Percentiles rank a stretch among this genome's conserved stretches.
Conservation (phyloP, 2,113 vertebrate species). For the Litocranius walleri region DNA sequence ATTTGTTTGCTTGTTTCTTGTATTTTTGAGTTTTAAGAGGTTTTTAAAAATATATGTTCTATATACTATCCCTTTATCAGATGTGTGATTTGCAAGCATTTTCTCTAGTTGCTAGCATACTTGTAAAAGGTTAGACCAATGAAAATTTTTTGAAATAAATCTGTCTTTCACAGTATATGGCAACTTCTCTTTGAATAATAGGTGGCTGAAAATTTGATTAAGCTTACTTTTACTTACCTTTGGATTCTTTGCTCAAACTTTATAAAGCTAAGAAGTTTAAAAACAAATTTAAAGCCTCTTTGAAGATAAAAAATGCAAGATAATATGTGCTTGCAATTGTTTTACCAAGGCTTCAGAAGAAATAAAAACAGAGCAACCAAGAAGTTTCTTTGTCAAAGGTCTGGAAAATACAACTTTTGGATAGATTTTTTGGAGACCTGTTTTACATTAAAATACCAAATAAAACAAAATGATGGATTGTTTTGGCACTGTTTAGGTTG, state of each 20-base stretch:
- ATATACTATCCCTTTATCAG: not conserved
- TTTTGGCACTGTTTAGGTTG: conserved; percentile 47
- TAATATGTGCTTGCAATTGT: not conserved
- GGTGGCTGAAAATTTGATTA: conserved; percentile 32
- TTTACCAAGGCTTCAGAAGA: conserved; percentile 30
- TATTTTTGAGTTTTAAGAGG: not conserved
- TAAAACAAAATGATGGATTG: conserved; percentile 64
- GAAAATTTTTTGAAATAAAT: conserved; percentile 38
- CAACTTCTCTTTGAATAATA: conserved; percentile 6
- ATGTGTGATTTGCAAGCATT: not conserved
- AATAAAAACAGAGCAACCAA: conserved; percentile 19
- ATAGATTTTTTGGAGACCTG: conserved; percentile 51
- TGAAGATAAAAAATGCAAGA: conserved; percentile 29
- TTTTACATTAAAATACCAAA: conserved; percentile 74
- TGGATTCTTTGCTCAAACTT: conserved; percentile 17
- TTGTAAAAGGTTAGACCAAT: not conserved
- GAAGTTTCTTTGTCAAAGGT: conserved; percentile 29
- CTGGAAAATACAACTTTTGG: conserved; percentile 57
- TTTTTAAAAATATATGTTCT: not conserved
- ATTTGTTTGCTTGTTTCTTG: not conserved
- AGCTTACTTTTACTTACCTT: not conserved
- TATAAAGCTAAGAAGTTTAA: not conserved
- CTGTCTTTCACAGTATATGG: not conserved
- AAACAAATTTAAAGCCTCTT: not conserved
- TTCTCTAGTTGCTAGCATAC: not conserved